Percentiles rank a stretch among this genome's conserved stretches.
These are phyloP conservation scores for Microctenopoma lineatum DNA, from an alignment of 2,797 vertebrate genomes.

Conservation along the genomic window DNA sequence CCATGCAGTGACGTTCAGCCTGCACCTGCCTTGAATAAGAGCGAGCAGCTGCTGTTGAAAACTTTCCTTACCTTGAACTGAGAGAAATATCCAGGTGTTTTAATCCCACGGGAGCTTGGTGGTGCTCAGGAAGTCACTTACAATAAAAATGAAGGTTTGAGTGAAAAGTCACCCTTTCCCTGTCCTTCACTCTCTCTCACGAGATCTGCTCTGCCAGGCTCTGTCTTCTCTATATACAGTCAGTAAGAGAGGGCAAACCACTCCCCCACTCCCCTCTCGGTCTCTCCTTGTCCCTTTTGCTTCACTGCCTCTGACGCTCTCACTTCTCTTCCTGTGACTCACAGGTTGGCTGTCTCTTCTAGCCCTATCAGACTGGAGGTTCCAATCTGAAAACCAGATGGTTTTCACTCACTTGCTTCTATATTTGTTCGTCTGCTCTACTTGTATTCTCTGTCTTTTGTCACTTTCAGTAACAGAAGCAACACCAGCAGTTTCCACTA, in stretches of 20 bases:
- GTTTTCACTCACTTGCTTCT: constrained; percentile 20
- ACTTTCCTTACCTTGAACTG: constrained; percentile 73
- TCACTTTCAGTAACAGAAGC: constrained; percentile 26
- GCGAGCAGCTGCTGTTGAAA: no score
- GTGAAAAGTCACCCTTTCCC: constrained; percentile 47
- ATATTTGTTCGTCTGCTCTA: neutral
- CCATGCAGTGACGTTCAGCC: constrained; percentile 16
- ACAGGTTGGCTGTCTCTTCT: constrained; percentile 41
- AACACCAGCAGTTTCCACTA: constrained; percentile 2
- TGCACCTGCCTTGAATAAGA: constrained; percentile 68
- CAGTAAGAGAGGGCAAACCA: constrained; percentile 65
- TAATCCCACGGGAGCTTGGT: constrained; percentile 67
- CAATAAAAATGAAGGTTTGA: constrained; percentile 48
- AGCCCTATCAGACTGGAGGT: constrained; percentile 35
- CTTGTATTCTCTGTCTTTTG: constrained; percentile 5
- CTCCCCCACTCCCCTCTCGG: constrained; percentile 58
- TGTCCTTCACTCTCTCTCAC: constrained; percentile 41
- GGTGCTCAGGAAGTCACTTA: constrained; percentile 46
- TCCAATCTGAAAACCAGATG: constrained; percentile 16
- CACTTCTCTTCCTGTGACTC: constrained; percentile 28
- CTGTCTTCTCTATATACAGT: constrained; percentile 79
- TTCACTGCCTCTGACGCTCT: constrained; percentile 40
- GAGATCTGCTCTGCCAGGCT: constrained; percentile 65
- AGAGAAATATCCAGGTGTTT: constrained; percentile 53
- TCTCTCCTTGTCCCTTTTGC: constrained; percentile 44